Percentiles rank a stretch among this genome's conserved stretches.
Evolutionary conservation across 1,140 invertebrate genomes (phyloP).

Genomic region (Heliconius hermathena): DNA sequence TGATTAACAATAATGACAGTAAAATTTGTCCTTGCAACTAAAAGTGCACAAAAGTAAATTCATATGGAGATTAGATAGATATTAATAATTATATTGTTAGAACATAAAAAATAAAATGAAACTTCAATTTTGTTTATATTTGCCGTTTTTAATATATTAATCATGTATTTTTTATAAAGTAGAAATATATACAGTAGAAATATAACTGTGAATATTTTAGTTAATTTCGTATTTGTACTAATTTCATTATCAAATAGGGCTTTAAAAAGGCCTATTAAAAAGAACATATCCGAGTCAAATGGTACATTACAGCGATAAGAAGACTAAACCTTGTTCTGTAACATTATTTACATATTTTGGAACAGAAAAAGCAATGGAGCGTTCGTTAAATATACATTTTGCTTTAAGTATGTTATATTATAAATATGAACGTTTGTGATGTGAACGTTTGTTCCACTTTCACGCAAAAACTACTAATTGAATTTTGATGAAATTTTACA

Average conservation of each 20-base stretch:
- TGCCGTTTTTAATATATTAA: neutral
- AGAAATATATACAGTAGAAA: neutral
- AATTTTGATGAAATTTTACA: too few relatives aligned
- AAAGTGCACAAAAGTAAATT: too few relatives aligned
- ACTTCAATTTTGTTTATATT: too few relatives aligned
- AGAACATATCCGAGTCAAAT: conserved; percentile 43
- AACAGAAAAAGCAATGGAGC: conserved; percentile 45
- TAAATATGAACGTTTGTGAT: too few relatives aligned
- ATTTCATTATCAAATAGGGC: conserved; percentile 49
- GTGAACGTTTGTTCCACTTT: too few relatives aligned
- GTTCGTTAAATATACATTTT: neutral
- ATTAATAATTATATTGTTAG: too few relatives aligned
- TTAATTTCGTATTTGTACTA: conserved; percentile 7
- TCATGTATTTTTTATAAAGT: neutral
- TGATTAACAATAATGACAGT: too few relatives aligned
- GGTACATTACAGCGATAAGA: conserved; percentile 52
- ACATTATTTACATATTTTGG: conserved; percentile 59
- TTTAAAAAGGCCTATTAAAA: conserved; percentile 44
- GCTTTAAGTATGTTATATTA: neutral
- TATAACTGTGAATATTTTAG: neutral
- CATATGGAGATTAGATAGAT: too few relatives aligned
- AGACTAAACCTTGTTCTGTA: conserved; percentile 42
- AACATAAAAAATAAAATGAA: too few relatives aligned
- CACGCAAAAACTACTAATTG: too few relatives aligned
- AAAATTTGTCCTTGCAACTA: too few relatives aligned